Conservation (phyloP, 2,113 vertebrate species). For the Rissa tridactyla region DNA sequence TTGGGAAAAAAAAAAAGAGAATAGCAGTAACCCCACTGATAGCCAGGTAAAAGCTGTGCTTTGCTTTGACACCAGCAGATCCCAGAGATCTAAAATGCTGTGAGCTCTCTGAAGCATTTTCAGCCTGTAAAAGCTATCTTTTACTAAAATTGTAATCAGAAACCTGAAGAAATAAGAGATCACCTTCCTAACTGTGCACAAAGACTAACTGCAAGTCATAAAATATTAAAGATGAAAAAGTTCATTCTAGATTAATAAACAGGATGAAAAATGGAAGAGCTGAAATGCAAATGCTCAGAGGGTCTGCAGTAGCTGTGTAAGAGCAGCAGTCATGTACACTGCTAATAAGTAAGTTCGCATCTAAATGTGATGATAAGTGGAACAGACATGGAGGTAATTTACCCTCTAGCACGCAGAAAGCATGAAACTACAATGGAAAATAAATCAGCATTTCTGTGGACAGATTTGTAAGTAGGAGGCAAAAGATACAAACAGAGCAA, state of each 20-base stretch:
- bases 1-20: background rate
- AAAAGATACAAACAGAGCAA: background rate
- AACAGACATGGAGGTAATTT: conserved; percentile 51
- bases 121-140: background rate
- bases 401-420: conserved; percentile 19
- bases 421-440: conserved; percentile 18
- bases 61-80: background rate
- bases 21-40: background rate
- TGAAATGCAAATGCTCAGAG: background rate
- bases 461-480: background rate
- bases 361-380: conserved; percentile 45
- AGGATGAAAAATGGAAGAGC: conserved; percentile 16
- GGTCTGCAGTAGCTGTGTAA: background rate
- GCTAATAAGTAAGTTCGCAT: conserved; percentile 24
- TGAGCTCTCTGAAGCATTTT: background rate
- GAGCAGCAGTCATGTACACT: background rate
- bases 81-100: background rate
- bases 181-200: background rate
- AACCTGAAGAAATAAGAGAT: background rate
- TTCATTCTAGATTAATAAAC: conserved; percentile 37
- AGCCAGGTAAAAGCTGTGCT: background rate
- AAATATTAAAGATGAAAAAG: background rate
- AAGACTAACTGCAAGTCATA: background rate
- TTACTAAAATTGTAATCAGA: background rate
- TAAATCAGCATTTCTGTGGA: background rate